These are phyloP conservation scores for Callipepla squamata DNA, from an alignment of 2,113 vertebrate species.

Conservation along the genomic window DNA sequence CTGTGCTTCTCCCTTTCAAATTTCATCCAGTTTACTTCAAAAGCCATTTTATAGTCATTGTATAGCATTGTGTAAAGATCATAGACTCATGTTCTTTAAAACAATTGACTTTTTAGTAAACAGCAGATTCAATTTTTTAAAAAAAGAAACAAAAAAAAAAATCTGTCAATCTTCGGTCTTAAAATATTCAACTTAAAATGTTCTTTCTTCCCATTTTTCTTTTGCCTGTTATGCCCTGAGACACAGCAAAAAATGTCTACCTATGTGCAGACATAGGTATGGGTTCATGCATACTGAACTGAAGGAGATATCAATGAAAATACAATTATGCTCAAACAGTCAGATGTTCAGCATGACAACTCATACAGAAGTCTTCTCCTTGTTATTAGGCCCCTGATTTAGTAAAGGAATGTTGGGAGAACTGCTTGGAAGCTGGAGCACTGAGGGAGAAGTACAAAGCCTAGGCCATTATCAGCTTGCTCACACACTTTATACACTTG, in stretches of 20 bases:
- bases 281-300: neutral
- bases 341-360: neutral
- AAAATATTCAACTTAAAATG: neutral
- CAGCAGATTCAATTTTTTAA: neutral
- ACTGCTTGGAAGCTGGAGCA: neutral
- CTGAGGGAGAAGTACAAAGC: neutral
- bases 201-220: neutral
- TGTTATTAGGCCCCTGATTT: neutral
- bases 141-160: neutral
- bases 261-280: fast-evolving
- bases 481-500: neutral
- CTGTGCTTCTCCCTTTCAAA: neutral
- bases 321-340: neutral
- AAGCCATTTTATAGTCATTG: neutral
- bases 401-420: neutral
- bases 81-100: neutral
- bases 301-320: neutral
- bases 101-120: neutral
- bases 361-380: neutral
- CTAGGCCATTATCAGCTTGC: neutral
- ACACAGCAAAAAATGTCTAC: fast-evolving
- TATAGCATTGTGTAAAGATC: neutral
- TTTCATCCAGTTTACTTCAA: neutral
- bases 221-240: neutral
- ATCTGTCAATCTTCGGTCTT: neutral